phyloP scores from a whole-genome alignment of 2,888 invertebrate genomes.

The Pammene fasciana region DNA sequence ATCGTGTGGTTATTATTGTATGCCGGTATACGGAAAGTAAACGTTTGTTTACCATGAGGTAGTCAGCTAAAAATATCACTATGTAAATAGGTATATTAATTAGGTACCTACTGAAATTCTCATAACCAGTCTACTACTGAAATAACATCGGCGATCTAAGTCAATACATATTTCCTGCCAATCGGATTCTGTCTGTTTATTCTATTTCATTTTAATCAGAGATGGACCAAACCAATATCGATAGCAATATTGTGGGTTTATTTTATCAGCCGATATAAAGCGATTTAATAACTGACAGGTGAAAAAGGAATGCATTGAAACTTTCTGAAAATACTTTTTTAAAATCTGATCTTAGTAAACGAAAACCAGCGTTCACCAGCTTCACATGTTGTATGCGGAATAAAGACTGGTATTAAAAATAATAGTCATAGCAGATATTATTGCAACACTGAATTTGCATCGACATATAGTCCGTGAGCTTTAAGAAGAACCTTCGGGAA shows the following conservation, averaged over 20 bases:
- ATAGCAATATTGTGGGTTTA: neutral
- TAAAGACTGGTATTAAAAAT: too few species aligned
- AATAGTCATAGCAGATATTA: too few species aligned
- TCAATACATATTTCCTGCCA: slow-evolving; percentile 38
- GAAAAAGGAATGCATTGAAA: too few species aligned
- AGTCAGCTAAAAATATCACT: slow-evolving; percentile 7
- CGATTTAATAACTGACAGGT: neutral
- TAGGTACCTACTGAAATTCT: too few species aligned
- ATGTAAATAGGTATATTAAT: slow-evolving; percentile 4
- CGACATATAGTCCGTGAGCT: too few species aligned
- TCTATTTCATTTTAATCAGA: slow-evolving; percentile 15
- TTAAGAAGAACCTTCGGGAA: too few species aligned
- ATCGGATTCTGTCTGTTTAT: slow-evolving; percentile 29
- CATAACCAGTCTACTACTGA: slow-evolving; percentile 15
- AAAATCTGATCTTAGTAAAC: too few species aligned
- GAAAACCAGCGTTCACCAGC: too few species aligned
- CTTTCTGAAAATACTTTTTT: too few species aligned
- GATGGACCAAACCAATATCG: neutral
- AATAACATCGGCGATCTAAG: slow-evolving; percentile 29
- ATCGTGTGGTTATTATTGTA: too few species aligned
- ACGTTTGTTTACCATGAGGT: neutral
- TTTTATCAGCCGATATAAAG: neutral
- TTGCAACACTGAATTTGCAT: too few species aligned
- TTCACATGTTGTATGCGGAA: too few species aligned
- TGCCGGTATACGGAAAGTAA: slow-evolving; percentile 24